phyloP scores from a whole-genome alignment of 2,888 invertebrate species.

The Balanococcus diminutus region DNA sequence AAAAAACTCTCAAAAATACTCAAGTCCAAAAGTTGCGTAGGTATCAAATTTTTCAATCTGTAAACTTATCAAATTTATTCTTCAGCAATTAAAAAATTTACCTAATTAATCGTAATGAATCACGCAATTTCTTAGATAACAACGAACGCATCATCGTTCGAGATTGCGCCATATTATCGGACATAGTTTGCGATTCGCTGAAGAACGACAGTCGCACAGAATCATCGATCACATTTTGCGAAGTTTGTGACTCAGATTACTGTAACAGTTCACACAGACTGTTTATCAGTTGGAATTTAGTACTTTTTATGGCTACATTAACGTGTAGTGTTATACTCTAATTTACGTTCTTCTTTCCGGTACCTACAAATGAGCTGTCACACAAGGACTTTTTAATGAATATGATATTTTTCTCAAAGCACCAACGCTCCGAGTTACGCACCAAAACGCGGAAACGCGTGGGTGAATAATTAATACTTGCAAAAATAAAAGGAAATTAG shows the following conservation, averaged over 20 bases:
- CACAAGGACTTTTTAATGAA: slow-evolving; percentile 8
- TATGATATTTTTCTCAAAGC: background rate
- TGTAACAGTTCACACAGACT: slow-evolving; percentile 35
- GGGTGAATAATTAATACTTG: slow-evolving; percentile 38
- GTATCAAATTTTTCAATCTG: too few species aligned
- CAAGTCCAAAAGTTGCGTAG: too few species aligned
- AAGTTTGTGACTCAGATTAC: slow-evolving; percentile 47
- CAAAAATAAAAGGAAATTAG: slow-evolving; percentile 40
- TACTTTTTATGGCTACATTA: background rate
- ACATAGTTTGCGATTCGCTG: slow-evolving; percentile 32
- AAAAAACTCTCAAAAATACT: too few species aligned
- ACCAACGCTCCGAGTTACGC: slow-evolving; percentile 11
- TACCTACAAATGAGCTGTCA: background rate
- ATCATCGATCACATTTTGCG: slow-evolving; percentile 24
- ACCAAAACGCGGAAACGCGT: background rate
- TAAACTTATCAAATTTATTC: too few species aligned
- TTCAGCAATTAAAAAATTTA: too few species aligned
- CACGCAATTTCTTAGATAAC: background rate
- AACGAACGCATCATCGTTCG: slow-evolving; percentile 1
- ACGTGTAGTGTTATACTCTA: background rate
- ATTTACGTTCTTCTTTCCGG: slow-evolving; percentile 17
- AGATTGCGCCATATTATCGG: slow-evolving; percentile 39
- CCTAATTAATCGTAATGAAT: too few species aligned
- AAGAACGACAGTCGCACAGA: slow-evolving; percentile 7
- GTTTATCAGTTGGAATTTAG: background rate